These are phyloP conservation scores for Ceyx margarethae DNA, from an alignment of 2,113 vertebrate genomes.

Conservation along the genomic window DNA sequence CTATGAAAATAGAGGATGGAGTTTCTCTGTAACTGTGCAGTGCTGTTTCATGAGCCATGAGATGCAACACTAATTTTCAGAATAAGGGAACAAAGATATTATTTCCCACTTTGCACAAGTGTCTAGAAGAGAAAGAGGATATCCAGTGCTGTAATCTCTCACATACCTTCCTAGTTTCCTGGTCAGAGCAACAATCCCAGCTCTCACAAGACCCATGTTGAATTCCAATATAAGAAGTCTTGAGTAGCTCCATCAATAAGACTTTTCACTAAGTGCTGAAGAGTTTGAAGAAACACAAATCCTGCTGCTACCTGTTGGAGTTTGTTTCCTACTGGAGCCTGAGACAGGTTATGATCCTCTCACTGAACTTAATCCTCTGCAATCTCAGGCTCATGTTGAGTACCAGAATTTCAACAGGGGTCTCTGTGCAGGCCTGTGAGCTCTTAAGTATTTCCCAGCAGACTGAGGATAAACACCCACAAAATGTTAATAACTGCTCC, in stretches of 20 bases:
- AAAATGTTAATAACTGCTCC: background rate
- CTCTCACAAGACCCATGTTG: background rate
- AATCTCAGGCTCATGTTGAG: background rate
- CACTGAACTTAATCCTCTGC: background rate
- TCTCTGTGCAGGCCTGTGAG: fast-evolving
- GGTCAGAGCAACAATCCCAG: background rate
- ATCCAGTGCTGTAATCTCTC: background rate
- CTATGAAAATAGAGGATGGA: background rate
- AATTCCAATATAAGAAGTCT: background rate
- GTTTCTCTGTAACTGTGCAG: background rate
- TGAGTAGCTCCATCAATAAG: background rate
- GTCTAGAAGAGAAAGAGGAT: background rate
- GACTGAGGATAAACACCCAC: background rate
- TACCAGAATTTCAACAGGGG: background rate
- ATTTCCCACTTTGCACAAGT: background rate
- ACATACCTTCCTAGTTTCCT: background rate
- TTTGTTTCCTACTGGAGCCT: background rate
- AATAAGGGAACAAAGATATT: background rate
- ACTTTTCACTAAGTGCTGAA: background rate
- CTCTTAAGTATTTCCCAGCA: background rate
- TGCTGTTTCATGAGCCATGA: background rate
- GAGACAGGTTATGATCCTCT: background rate
- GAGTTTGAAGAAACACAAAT: background rate
- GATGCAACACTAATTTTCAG: background rate
- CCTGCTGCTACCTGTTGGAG: background rate